These are phyloP conservation scores for Dendrocincla tyrannina DNA, from an alignment of 2,797 vertebrate species.

Conservation along the genomic window DNA sequence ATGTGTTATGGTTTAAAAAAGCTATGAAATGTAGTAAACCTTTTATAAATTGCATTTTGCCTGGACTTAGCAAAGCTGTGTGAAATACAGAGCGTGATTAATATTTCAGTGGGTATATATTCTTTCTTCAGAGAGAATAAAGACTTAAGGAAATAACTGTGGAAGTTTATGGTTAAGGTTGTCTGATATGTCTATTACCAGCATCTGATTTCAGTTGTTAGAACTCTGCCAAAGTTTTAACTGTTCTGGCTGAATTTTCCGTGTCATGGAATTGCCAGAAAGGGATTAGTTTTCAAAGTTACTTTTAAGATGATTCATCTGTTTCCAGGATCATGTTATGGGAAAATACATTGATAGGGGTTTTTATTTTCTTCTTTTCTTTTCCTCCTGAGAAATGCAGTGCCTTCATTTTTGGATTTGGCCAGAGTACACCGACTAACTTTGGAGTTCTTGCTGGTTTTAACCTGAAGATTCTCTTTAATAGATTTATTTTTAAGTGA, in stretches of 20 bases:
- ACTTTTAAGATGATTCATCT: constrained; percentile 1
- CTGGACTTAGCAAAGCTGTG: background rate
- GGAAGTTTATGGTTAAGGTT: background rate
- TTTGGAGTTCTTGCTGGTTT: background rate
- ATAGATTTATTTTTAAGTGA: background rate
- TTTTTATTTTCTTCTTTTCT: background rate
- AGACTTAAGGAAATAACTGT: background rate
- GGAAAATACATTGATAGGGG: constrained; percentile 7
- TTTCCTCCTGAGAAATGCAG: background rate
- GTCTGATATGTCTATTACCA: background rate
- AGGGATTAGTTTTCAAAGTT: constrained; percentile 19
- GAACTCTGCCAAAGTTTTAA: background rate
- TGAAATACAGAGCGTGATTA: background rate
- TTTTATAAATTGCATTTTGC: background rate
- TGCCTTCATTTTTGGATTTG: background rate
- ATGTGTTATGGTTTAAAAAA: background rate
- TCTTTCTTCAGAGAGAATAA: background rate
- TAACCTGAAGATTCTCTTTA: background rate
- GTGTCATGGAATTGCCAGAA: background rate
- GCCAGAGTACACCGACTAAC: background rate
- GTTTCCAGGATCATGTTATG: constrained; percentile 24
- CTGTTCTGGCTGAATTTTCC: constrained; percentile 25
- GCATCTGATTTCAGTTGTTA: background rate
- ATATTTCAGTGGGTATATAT: background rate
- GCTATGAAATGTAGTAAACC: background rate